A percentile compares a stretch with the other conserved stretches of the same genome.
Conservation (phyloP, 2,888 invertebrate species). For the Drosophila meridiana region DNA sequence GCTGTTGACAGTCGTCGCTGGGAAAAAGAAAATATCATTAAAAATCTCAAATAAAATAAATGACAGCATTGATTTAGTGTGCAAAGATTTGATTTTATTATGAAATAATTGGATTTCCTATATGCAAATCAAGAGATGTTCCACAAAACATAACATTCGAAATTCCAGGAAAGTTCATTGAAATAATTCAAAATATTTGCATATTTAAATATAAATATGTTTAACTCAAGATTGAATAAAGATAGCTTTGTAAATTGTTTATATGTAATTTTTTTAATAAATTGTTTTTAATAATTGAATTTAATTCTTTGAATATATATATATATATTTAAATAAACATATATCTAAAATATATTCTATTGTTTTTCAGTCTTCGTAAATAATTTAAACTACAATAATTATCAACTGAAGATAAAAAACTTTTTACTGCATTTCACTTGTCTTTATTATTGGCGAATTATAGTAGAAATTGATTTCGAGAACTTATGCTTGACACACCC, state of each 20-base stretch:
- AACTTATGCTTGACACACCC: conserved; percentile 8
- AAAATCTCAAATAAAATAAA: conserved; percentile 68
- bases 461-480: conserved; percentile 8
- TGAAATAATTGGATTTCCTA: conserved; percentile 50
- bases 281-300: too few relatives aligned
- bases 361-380: neutral
- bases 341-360: neutral
- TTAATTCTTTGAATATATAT: neutral
- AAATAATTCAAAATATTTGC: too few relatives aligned
- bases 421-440: neutral
- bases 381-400: neutral
- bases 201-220: too few relatives aligned
- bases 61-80: conserved; percentile 71
- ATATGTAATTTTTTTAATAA: too few relatives aligned
- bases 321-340: neutral
- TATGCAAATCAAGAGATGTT: conserved; percentile 16
- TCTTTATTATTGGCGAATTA: neutral
- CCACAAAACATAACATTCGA: neutral
- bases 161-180: too few relatives aligned
- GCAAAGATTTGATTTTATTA: conserved; percentile 56
- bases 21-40: conserved; percentile 65
- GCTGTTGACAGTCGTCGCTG: conserved; percentile 65
- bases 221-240: too few relatives aligned
- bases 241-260: too few relatives aligned
- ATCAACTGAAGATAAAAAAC: neutral